Percentiles rank a stretch among this genome's conserved stretches.
Conservation (phyloP, 2,113 vertebrate species). For the Miniopterus natalensis region DNA sequence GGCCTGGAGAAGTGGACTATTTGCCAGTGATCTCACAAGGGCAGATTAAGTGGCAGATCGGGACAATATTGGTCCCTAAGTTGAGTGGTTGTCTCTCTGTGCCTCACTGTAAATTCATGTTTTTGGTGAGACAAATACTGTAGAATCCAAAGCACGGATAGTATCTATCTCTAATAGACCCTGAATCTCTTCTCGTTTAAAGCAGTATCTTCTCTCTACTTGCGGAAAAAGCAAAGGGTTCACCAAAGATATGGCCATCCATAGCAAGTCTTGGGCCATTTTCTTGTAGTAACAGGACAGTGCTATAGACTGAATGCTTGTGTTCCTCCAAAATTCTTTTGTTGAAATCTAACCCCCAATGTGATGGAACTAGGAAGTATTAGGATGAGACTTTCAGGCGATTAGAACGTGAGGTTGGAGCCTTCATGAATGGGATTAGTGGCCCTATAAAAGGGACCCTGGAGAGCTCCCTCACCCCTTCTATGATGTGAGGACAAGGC, state of each 20-base stretch:
- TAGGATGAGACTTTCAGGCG: background rate
- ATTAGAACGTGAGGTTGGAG: background rate
- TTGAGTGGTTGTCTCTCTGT: background rate
- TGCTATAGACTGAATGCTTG: background rate
- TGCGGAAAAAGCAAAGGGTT: conserved; percentile 8
- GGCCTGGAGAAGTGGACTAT: background rate
- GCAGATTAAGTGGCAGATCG: background rate
- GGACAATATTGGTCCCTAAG: background rate
- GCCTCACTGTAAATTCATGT: background rate
- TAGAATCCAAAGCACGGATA: background rate
- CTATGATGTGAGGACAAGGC: background rate
- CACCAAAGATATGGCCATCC: background rate
- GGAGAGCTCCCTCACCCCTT: background rate
- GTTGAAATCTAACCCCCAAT: background rate
- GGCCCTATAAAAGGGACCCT: background rate
- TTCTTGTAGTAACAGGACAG: background rate
- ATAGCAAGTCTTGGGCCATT: background rate
- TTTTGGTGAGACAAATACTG: background rate
- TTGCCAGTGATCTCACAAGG: no score
- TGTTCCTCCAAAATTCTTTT: background rate
- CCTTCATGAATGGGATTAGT: background rate
- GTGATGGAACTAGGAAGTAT: background rate
- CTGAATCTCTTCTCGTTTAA: background rate
- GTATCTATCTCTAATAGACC: background rate
- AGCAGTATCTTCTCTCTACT: background rate